Conservation (phyloP, 2,113 vertebrate species). For the Cryptomyrus ogoouensis region DNA sequence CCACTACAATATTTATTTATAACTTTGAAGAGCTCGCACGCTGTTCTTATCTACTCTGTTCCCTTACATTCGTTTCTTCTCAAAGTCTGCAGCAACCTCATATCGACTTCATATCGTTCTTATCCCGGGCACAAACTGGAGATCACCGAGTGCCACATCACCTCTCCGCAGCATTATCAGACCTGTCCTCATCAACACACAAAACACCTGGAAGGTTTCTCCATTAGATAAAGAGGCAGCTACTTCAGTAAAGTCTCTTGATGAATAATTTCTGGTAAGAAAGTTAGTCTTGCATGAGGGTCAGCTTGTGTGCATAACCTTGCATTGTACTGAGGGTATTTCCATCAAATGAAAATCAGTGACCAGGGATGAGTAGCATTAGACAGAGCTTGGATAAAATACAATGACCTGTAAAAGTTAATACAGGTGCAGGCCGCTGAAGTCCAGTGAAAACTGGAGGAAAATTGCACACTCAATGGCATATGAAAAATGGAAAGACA, state of each 20-base stretch:
- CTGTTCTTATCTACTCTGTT: neutral
- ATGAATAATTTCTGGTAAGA: slow-evolving; percentile 9
- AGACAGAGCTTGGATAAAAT: neutral
- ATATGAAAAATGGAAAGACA: neutral
- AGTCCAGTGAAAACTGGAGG: neutral
- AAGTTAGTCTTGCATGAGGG: neutral
- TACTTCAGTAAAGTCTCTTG: neutral
- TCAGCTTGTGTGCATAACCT: neutral
- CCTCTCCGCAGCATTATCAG: neutral
- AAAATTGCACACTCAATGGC: neutral
- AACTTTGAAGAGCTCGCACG: neutral
- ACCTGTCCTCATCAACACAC: neutral
- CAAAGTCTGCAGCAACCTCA: neutral
- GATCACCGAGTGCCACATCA: neutral
- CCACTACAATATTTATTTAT: neutral
- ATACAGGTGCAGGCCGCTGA: neutral
- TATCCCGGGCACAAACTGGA: neutral
- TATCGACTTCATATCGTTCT: neutral
- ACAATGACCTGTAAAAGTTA: neutral
- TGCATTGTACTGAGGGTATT: neutral
- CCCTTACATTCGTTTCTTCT: neutral
- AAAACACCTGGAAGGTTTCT: neutral
- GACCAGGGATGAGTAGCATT: neutral
- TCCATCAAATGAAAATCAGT: neutral
- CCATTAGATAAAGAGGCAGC: slow-evolving; percentile 3